Evolutionary conservation across 2,113 vertebrate genomes (phyloP), one percentile per base, ranked within the genome.

Genomic region (Cyprinus carpio): DNA sequence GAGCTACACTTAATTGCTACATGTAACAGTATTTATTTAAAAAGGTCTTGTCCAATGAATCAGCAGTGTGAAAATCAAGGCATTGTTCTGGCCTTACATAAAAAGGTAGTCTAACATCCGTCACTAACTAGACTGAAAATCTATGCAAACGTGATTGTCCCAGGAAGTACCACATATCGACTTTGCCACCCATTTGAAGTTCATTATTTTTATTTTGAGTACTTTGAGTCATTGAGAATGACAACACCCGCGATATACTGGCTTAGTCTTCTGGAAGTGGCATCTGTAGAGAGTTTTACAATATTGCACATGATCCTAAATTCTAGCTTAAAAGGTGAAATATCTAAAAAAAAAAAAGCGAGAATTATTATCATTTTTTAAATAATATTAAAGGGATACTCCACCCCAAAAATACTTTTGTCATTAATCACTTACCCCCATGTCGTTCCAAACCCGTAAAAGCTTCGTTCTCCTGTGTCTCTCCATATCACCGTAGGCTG

Each of bases 291-390:
- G 43, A 5, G 29, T 56, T 54, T n/a, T 37, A 82, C 49, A 56
- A 51, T 31, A 82, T 40, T 82, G 81, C 81, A 82, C 81, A 71
- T 54, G 13, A 72, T 49, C 65, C 81, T 69, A 18, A 46, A 29
- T 81, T 65, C 25, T 31, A 67, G 18, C 9, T 67, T 81, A 78
- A 4, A 67, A 27, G 6, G 60, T 81, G 4, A 81, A 65, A 62
- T 25, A 29, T 60, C 15, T 23, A 25, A 12, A 60, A 62, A 78
- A 23, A 40, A 9, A 56, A 11, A 13, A 27, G 1, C 0, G 0
- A 56, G 18, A 23, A 56, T 20, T 20, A 18, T 51, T 1, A 34
- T 23, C 5, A 0, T 1, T 29, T 49, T 65, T 49, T 6, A 65
- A 29, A 29, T 65, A 65, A 29, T 29, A 65, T 18, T 40, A n/a